Evolutionary conservation across 2,797 vertebrate species (phyloP), one percentile per base, ranked within the genome.

Genomic region (Scarus forsteni): DNA sequence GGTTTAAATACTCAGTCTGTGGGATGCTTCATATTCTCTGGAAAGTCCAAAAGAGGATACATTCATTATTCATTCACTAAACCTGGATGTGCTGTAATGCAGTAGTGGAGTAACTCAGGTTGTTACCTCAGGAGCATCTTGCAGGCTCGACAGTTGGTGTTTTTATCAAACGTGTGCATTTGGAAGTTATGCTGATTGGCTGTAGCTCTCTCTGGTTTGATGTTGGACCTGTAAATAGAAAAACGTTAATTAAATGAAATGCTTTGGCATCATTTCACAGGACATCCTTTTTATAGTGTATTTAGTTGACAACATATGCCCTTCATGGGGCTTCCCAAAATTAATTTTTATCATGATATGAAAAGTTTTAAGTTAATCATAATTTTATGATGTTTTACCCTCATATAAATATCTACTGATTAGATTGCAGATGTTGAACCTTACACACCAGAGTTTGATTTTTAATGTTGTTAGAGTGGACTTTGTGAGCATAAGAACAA

Each of bases 171-270:
- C 0, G 98, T 99, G 92, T 97, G 96, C 98, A 99, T 99, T 93
- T 99, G 97, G 86, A 99, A 99, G 90, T 93, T 98, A 85, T 99
- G 98, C 88, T 98, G 97, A 79, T 99, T 99, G 51, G 97, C 97
- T 0, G 92, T 98, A 87, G 97, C 97, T 87, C 98, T 96, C 85
- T 99, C 98, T 0, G 98, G 98, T 84, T 97, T 99, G 86, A 99
- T 98, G 92, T 99, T 99, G 51, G 98, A 99, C 95, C 98, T 99
- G 66, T 2, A 81, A 61, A 10, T 16, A 64, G 71, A 68, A 3
- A 43, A 7, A 67, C 27, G 7, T 66, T 18, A 10, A 34, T 27
- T 27, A 27, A 27, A 2, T 27, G 2, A 27, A 27, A 27, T 27
- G 27, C 2, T 27, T 2, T 2, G 27, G 4, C 27, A 27, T 2